Conservation (phyloP, 2,797 vertebrate species). For the Dromococcyx pavoninus region DNA sequence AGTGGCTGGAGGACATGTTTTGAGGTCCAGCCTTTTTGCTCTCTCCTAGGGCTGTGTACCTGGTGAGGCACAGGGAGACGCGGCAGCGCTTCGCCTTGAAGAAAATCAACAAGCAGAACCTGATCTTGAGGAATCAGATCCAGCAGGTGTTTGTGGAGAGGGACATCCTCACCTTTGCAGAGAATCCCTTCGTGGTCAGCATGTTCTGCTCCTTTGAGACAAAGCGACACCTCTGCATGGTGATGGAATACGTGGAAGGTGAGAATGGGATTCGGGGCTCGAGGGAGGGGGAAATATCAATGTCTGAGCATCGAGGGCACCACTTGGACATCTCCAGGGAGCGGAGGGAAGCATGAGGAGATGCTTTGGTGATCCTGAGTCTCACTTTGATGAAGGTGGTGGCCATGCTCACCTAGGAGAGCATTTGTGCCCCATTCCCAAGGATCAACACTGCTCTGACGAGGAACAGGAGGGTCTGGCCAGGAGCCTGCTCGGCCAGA, state of each 20-base stretch:
- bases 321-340: background rate
- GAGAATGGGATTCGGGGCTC: background rate
- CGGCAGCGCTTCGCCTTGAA: slow-evolving; percentile 97
- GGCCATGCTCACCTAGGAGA: background rate
- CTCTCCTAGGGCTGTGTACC: slow-evolving; percentile 85
- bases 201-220: slow-evolving; percentile 99
- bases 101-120: slow-evolving; percentile 98
- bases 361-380: background rate
- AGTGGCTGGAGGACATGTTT: accelerated
- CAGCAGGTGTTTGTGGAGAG: slow-evolving; percentile 97
- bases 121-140: slow-evolving; percentile 96
- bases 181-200: slow-evolving; percentile 97
- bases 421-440: accelerated
- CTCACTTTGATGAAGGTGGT: background rate
- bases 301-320: background rate
- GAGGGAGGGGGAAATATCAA: background rate
- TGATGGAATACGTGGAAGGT: slow-evolving; percentile 99
- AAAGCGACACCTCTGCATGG: slow-evolving; percentile 94
- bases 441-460: background rate
- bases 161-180: slow-evolving; percentile 95
- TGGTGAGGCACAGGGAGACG: slow-evolving; percentile 93
- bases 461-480: background rate
- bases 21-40: accelerated
- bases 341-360: background rate
- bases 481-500: background rate